Percentiles rank a stretch among this genome's conserved stretches.
These are phyloP conservation scores for Tor tambroides DNA, from an alignment of 2,113 vertebrate genomes.

Conservation along the genomic window DNA sequence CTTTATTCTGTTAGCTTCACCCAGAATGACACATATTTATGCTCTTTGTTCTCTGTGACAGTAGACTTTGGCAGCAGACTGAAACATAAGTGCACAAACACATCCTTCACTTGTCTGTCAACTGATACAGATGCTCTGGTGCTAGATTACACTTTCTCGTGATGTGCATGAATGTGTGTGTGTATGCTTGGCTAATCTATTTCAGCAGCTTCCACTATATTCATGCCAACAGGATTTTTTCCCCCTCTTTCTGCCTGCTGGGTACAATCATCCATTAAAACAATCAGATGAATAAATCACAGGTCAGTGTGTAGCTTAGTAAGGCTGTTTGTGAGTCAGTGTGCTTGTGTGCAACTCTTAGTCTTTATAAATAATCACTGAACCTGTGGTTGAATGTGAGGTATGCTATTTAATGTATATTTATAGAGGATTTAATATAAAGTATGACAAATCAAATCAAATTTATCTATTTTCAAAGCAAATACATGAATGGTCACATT, in stretches of 20 bases:
- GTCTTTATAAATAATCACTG: too few relatives aligned
- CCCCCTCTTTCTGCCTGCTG: constrained; percentile 13
- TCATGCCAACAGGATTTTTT: background rate
- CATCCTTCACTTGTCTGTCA: background rate
- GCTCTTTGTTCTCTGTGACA: background rate
- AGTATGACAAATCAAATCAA: too few relatives aligned
- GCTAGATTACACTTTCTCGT: constrained; percentile 28
- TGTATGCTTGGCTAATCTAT: background rate
- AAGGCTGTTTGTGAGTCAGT: background rate
- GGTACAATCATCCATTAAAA: constrained; percentile 1
- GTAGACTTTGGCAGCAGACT: background rate
- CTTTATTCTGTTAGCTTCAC: background rate
- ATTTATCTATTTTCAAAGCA: too few relatives aligned
- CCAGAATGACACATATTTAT: background rate
- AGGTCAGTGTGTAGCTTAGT: background rate
- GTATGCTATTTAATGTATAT: too few relatives aligned
- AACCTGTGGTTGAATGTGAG: too few relatives aligned
- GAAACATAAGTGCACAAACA: background rate
- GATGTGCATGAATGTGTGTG: background rate
- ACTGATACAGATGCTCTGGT: background rate
- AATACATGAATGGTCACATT: too few relatives aligned
- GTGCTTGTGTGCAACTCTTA: background rate
- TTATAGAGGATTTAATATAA: background rate
- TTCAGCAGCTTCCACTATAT: constrained; percentile 17
- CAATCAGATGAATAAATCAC: constrained; percentile 16